Percentiles rank a stretch among this genome's conserved stretches.
These are phyloP conservation scores for Mercenaria mercenaria DNA, from an alignment of 1,140 invertebrate genomes.

Conservation along the genomic window DNA sequence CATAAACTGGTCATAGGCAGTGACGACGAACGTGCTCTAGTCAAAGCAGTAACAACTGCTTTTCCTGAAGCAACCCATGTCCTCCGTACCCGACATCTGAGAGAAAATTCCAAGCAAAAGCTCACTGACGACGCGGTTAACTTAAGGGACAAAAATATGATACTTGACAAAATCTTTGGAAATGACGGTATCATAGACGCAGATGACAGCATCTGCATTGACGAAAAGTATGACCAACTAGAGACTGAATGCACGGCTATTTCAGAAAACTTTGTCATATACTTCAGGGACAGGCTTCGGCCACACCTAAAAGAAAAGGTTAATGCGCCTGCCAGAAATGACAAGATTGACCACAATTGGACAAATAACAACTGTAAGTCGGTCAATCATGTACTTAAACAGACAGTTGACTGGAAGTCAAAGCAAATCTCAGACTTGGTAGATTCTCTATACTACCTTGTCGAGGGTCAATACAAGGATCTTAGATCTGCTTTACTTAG, in stretches of 20 bases:
- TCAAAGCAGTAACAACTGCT: slow-evolving; percentile 16
- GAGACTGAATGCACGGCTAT: slow-evolving; percentile 31
- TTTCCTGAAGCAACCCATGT: slow-evolving; percentile 56
- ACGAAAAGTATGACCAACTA: slow-evolving; percentile 19
- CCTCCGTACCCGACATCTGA: slow-evolving; percentile 45
- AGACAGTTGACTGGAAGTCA: no score
- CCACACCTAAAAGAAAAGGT: not conserved
- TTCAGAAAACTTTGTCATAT: no score
- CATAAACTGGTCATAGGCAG: slow-evolving; percentile 54
- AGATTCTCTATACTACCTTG: no score
- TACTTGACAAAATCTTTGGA: slow-evolving; percentile 53
- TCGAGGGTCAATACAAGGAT: no score
- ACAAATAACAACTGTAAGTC: slow-evolving; percentile 50
- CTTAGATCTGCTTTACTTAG: no score
- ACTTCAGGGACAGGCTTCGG: not conserved
- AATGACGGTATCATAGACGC: no score
- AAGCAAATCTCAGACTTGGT: no score
- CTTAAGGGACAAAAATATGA: not conserved
- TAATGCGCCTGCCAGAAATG: not conserved
- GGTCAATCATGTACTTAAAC: no score
- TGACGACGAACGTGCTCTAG: slow-evolving; percentile 56
- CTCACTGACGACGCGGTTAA: not conserved
- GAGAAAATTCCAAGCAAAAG: slow-evolving; percentile 38
- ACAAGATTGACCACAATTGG: slow-evolving; percentile 32
- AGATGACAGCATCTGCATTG: no score